Evolutionary conservation across 2,888 invertebrate genomes (phyloP).

Genomic region (Ormyrus labotus): DNA sequence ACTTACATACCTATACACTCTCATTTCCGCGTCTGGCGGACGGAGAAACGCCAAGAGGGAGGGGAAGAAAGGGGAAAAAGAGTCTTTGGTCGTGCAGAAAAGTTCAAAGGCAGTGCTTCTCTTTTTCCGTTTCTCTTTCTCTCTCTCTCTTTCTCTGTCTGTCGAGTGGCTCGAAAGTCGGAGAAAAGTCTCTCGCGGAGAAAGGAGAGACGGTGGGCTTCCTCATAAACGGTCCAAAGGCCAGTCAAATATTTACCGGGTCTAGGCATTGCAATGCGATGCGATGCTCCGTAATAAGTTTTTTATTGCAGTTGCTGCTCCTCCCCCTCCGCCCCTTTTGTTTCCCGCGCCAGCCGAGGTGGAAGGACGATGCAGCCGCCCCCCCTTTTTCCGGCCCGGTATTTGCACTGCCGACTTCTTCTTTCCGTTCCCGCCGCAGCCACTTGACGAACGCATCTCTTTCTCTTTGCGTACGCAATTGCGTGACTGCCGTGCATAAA

Average conservation of each 20-base stretch:
- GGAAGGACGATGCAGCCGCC: neutral
- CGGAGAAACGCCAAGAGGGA: neutral
- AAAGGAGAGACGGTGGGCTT: constrained; percentile 48
- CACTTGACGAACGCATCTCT: neutral
- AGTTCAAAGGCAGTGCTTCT: constrained; percentile 18
- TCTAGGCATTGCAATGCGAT: constrained; percentile 51
- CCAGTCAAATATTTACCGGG: constrained; percentile 72
- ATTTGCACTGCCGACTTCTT: too few species aligned
- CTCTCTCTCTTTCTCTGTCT: neutral
- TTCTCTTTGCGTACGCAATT: neutral
- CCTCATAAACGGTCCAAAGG: constrained; percentile 68
- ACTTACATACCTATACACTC: neutral
- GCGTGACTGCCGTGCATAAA: constrained; percentile 11
- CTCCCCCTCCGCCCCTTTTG: constrained; percentile 4
- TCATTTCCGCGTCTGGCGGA: neutral
- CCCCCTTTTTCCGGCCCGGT: neutral
- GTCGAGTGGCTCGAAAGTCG: constrained; percentile 1
- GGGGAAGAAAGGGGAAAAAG: neutral
- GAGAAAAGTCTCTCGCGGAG: neutral
- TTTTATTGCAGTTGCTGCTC: constrained; percentile 42
- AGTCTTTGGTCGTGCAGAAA: constrained; percentile 14
- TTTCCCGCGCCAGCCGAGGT: constrained; percentile 11
- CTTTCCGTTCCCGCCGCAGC: neutral
- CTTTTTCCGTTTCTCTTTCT: neutral
- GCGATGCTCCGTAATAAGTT: constrained; percentile 51